Evolutionary conservation across 2,113 vertebrate species (phyloP), one percentile per base, ranked within the genome.

Genomic region (Taurulus bubalis): DNA sequence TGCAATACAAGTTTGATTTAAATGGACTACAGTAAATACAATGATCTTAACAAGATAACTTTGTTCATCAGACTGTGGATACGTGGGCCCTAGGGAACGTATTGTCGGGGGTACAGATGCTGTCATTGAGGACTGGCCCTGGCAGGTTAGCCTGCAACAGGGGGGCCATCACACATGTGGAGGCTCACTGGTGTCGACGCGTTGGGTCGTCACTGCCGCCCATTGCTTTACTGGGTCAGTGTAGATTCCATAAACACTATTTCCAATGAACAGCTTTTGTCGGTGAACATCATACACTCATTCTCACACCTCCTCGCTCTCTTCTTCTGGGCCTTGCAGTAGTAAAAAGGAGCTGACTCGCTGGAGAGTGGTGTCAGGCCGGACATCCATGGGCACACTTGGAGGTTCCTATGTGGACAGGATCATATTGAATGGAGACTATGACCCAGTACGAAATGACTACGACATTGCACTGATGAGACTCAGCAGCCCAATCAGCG

Each of bases 111-210:
- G 97, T 2, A 69, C 78, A 0, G 79, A 90, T 1, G 94, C 96
- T 0, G 0, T 79, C 7, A 96, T 97, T 69, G 90, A 96, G 34
- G 62, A 94, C 0, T 98, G 96, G 95, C 97, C 98, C 0, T 99
- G 97, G 97, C 97, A 99, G 92, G 96, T 97, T 75, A 99, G 97
- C 80, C 24, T 98, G 88, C 97, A 95, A 91, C 94, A 94, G 77
- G 71, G 87, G 15, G 94, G 84, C 0, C 93, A 95, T 6, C 98
- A 98, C 63, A 76, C 94, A 53, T 98, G 98, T 4, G 98, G 97
- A 1, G 97, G 97, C 3, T 95, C 96, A n/a, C 90, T 99, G 87
- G 90, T 99, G 75, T 94, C 93, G 6, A 89, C 93, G 0, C 38
- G 59, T 8, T 96, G 96, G 95, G 92, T 96, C 1, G 88, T 96